Base-by-base conservation (phyloP, 2,888 invertebrate genomes). In the Amphimallon solstitiale region DNA sequence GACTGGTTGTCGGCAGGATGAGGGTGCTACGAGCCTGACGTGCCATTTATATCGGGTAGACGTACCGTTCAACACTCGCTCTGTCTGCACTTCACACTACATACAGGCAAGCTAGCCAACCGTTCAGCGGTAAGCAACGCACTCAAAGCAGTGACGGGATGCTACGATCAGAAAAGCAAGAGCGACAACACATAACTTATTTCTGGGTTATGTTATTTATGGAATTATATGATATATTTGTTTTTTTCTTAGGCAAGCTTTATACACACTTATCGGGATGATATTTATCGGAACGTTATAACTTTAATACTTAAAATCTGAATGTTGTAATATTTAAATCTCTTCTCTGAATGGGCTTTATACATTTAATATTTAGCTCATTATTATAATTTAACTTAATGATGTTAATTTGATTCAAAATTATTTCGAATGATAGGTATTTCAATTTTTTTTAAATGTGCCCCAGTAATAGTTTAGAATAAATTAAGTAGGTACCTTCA, bases 21-120 rank as follows among this genome's bases (percentile, higher is more conserved):
- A 74, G 77, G 77, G 78, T 77, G 78, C 77, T 74, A 75, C 74
- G 74, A 70, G 72, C 67, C 69, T 76, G 79, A 80, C 78, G 77
- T 77, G 76, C 77, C 78, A 78, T 80, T 78, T 76, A 77, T 79
- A 78, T 77, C 73, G 68, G 65, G 71, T 71, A 66, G 73, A 67
- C 71, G 71, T 72, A 71, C 70, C 65, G 71, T 71, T 71, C 73
- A 66, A 70, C 70, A 72, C 72, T 59, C 75, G 74, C 74, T 72
- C 75, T 72, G 71, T 75, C 73, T 64, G 29, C 64, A 65, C 67
- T 65, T 67, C 66, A 74, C 73, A 45, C 56, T 43, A 45, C 9
- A 17, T 14, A 9, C 21, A 23, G 5, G 19, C 19, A 21, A 14
- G 37, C 17, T 15, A 17, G 34, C 35, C 34, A 17, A 14, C 35